Base-by-base conservation (phyloP, 1,140 invertebrate species). In the Medauroidea extradentata region DNA sequence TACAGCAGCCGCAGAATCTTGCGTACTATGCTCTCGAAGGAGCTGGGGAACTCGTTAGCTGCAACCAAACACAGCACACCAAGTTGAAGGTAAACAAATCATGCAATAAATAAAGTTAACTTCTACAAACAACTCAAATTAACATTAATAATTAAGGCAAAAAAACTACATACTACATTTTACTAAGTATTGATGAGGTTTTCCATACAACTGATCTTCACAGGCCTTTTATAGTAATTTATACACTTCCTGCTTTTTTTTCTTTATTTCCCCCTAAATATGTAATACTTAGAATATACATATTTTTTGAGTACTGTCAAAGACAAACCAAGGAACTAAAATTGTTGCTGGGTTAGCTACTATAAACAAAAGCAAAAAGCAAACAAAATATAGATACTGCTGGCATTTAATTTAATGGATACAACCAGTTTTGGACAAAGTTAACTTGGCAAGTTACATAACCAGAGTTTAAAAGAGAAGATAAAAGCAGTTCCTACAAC, bases 1-100 rank as follows among this genome's bases (percentile, higher is more conserved):
- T 96, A 98, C 79, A 98, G 84, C 78, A 96, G 85, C 73, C 92
- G 88, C 78, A 96, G 86, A 73, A 98, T 96, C 79, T 96, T 96
- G 76, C 94, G 90, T 68, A 97, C 93, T 76, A 94, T 91, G 69
- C 86, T 86, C 78, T 96, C 94, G 78, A 98, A 98, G 65, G 87
- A 90, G 71, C 85, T 85, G 49, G 96, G 96, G 83, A 98, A 99
- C 78, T 94, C 91, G 79, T 94, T 91, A 68, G 91, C 94, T 95
- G 78, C 25, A 82, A 84, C 59, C 69, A 59, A 65, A 56, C 63
- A 67, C 7, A 39, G 39, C 27, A 23, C 0, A 51, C 21, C 9
- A 11, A 39, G 38, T 39, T 11, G 38, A n/a, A 39, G 38, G 38
- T 9, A 11, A 39, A 11, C 9, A 39, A 39, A 11, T 11, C n/a